phyloP scores from a whole-genome alignment of 2,888 invertebrate species.

The Ochropleura plecta region DNA sequence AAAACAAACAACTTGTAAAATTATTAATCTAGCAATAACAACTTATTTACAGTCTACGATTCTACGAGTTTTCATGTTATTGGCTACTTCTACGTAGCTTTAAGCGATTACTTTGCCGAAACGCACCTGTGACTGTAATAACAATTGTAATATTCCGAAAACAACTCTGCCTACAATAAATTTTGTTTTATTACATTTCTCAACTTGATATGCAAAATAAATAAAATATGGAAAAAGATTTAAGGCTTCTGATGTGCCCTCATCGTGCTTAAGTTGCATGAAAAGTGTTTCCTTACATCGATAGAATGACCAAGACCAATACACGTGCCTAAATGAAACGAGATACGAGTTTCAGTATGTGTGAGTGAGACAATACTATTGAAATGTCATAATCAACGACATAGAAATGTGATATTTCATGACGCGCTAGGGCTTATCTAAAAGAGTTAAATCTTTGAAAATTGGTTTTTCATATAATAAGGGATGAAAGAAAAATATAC shows the following conservation, averaged over 20 bases:
- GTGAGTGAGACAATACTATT: not conserved
- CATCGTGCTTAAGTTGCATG: not conserved
- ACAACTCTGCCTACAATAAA: slow-evolving; percentile 35
- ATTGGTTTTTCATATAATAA: slow-evolving; percentile 20
- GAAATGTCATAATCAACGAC: not conserved
- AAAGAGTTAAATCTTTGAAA: not conserved
- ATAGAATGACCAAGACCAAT: not conserved
- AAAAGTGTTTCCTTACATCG: not conserved
- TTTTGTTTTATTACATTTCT: slow-evolving; percentile 54
- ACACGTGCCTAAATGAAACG: not conserved
- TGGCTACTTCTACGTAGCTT: slow-evolving; percentile 29
- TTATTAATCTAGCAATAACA: slow-evolving; percentile 16
- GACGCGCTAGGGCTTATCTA: not conserved
- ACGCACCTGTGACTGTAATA: slow-evolving; percentile 52
- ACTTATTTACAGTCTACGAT: slow-evolving; percentile 18
- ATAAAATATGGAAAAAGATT: slow-evolving; percentile 12
- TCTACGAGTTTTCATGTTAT: slow-evolving; percentile 27
- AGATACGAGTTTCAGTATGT: not conserved
- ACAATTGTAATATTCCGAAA: slow-evolving; percentile 30
- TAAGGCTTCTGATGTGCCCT: not conserved
- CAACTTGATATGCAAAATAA: slow-evolving; percentile 32
- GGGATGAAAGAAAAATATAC: slow-evolving; percentile 39
- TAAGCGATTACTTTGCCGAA: slow-evolving; percentile 17
- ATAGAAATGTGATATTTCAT: not conserved
- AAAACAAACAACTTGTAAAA: slow-evolving; percentile 25